Conservation (phyloP, 2,888 invertebrate species). For the Patella caerulea region DNA sequence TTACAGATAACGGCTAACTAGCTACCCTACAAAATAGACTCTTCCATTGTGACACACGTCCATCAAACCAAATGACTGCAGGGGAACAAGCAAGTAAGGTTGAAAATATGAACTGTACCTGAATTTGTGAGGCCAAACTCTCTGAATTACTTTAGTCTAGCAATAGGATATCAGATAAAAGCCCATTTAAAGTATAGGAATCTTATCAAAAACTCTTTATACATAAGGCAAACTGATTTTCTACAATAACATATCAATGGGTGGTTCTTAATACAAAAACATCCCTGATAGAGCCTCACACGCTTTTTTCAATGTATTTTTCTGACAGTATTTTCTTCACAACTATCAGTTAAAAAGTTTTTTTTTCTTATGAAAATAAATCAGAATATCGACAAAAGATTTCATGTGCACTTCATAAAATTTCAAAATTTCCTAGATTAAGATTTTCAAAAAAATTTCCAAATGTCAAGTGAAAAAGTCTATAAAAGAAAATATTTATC, state of each 20-base stretch:
- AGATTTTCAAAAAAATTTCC: too few species aligned
- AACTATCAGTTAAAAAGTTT: too few species aligned
- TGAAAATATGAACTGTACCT: conserved; percentile 33
- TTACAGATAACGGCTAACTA: conserved; percentile 11
- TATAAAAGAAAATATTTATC: too few species aligned
- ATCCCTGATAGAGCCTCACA: neutral
- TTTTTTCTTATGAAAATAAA: too few species aligned
- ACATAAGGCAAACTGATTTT: conserved; percentile 2
- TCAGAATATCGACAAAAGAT: too few species aligned
- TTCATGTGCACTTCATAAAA: too few species aligned
- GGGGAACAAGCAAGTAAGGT: conserved; percentile 45
- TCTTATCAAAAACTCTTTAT: conserved; percentile 4
- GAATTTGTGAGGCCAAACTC: conserved; percentile 37
- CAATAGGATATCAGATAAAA: conserved; percentile 26
- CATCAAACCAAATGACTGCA: conserved; percentile 64
- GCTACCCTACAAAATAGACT: conserved; percentile 47
- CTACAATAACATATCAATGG: conserved; percentile 5
- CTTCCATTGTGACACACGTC: conserved; percentile 66
- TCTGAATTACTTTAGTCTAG: conserved; percentile 27
- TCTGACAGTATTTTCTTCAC: too few species aligned
- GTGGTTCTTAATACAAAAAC: neutral
- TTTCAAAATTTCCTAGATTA: too few species aligned
- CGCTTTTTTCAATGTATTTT: too few species aligned
- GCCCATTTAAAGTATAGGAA: conserved; percentile 3
- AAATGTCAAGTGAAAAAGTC: too few species aligned